These are phyloP conservation scores for Phalacrocorax brasilianus DNA, from an alignment of 2,113 vertebrate genomes.

Conservation along the genomic window DNA sequence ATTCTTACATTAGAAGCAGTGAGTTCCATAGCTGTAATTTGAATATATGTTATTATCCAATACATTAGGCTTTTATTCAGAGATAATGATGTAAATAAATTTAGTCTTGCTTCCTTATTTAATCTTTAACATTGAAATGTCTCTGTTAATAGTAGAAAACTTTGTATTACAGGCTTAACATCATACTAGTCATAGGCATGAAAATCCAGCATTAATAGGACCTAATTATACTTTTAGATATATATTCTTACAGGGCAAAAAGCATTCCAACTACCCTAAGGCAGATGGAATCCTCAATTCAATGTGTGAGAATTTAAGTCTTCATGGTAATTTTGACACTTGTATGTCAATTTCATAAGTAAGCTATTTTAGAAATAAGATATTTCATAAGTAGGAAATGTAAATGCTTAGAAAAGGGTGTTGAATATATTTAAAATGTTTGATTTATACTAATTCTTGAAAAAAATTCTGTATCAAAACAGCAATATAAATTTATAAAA, in stretches of 20 bases:
- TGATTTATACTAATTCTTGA: not conserved
- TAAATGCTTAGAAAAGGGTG: not conserved
- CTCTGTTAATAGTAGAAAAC: not conserved
- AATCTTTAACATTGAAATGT: not conserved
- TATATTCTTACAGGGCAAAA: not conserved
- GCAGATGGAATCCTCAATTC: not conserved
- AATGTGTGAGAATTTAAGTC: constrained; percentile 1
- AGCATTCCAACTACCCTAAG: not conserved
- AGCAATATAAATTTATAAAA: not conserved
- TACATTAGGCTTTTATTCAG: not conserved
- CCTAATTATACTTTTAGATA: not conserved
- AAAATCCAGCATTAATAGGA: not conserved
- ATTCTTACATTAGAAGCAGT: not conserved
- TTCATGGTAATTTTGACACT: constrained; percentile 13
- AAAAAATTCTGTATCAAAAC: not conserved
- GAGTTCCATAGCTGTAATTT: not conserved
- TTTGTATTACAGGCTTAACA: not conserved
- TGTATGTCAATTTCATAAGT: constrained; percentile 1
- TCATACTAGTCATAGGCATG: not conserved
- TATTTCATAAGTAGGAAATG: not conserved
- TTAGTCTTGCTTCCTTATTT: not conserved
- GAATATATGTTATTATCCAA: not conserved
- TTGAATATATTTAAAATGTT: not conserved
- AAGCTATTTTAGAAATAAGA: not conserved
- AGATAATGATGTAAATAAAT: constrained; percentile 21